These are phyloP conservation scores for Brachionus manjavacas DNA, from an alignment of 1,140 invertebrate species.

Conservation along the genomic window DNA sequence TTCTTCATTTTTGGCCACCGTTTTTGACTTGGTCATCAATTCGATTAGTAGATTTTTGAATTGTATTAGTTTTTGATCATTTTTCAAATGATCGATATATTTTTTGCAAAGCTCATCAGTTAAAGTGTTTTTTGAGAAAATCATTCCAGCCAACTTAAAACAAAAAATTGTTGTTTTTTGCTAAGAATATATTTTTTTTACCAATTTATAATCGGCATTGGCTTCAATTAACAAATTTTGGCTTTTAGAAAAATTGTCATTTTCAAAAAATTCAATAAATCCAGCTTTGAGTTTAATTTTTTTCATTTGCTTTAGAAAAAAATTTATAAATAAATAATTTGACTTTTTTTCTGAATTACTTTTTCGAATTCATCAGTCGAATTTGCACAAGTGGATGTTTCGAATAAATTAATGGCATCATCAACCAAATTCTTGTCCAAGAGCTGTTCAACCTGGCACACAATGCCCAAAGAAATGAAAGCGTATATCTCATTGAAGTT, in stretches of 20 bases:
- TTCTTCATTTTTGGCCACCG: not conserved
- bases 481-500: conserved; percentile 11
- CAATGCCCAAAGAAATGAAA: conserved; percentile 12
- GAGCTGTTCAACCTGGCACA: conserved; percentile 8
- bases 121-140: not conserved
- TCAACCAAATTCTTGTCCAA: conserved; percentile 10
- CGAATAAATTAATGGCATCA: conserved; percentile 12
- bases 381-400: not conserved
- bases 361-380: not conserved
- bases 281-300: conserved; percentile 26
- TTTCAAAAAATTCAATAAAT: conserved; percentile 27
- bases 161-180: not conserved
- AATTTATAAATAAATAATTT: not conserved
- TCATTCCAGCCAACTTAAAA: not conserved
- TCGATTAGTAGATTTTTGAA: not conserved
- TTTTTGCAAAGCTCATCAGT: not conserved
- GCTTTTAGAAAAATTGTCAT: not conserved
- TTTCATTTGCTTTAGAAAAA: conserved; percentile 15
- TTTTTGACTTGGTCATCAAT: not conserved
- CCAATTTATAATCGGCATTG: conserved; percentile 1
- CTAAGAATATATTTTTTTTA: not conserved
- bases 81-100: not conserved
- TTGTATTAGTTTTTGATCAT: not conserved
- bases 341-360: not conserved
- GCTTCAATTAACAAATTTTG: not conserved